Evolutionary conservation across 2,888 invertebrate species (phyloP), one percentile per base, ranked within the genome.

Genomic region (Catocala fraxini): DNA sequence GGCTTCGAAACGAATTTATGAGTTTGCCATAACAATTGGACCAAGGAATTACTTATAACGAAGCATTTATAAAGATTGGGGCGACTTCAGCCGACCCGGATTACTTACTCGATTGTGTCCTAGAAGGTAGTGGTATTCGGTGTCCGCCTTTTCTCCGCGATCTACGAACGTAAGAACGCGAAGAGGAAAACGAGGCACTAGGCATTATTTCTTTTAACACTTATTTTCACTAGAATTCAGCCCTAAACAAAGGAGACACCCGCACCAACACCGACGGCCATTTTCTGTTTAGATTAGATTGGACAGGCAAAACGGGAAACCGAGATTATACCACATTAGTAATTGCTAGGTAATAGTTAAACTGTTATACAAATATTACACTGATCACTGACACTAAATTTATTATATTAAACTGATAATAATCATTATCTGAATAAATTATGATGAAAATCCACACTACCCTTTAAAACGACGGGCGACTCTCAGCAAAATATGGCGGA

Each of bases 141-240:
- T 97, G 97, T 85, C 97, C 97, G 91, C 97, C 97, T 97, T 98
- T 98, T 95, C 98, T 97, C 91, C 98, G 96, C 92, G 98, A 98
- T 95, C 98, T 96, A 94, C 98, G 96, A 88, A 97, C 97, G 95
- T 97, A 98, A 95, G 97, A 97, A 95, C 98, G 97, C 94, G 97
- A 97, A 94, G 98, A 97, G 91, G 97, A 97, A 95, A 98, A 98
- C 93, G 98, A 98, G 95, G 98, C 98, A 96, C 98, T 98, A 96
- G 98, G 98, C 98, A 98, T 97, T 95, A 96, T 97, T 94, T 93
- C 93, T 94, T 89, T 88, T 88, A 86, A 79, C 89, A 90, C 92
- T 94, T 93, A 94, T 89, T 90, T 92, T 92, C 93, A 92, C 91
- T 90, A 90, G 76, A 95, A 94, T 92, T 90, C 91, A 92, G 93